Conservation (phyloP, 1,140 invertebrate genomes). For the Heliconius melpomene region DNA sequence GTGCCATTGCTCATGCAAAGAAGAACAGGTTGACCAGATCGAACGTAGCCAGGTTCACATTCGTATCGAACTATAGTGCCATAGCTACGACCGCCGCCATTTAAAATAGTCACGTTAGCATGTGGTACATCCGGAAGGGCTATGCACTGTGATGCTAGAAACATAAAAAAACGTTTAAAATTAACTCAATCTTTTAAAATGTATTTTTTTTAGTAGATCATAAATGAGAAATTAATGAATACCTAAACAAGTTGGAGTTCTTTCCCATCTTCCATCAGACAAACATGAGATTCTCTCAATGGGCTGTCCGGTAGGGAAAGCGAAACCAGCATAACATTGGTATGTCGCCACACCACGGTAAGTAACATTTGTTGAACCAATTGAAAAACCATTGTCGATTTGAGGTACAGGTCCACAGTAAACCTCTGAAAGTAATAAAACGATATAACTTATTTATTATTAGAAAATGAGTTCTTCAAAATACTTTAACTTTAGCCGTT, state of each 20-base stretch:
- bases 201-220: neutral
- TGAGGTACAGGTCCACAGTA: slow-evolving; percentile 98
- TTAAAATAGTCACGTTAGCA: slow-evolving; percentile 93
- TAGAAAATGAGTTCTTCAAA: too few species aligned
- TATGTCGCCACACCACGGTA: slow-evolving; percentile 96
- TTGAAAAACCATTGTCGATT: slow-evolving; percentile 98
- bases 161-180: slow-evolving; percentile 25
- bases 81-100: slow-evolving; percentile 95
- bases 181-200: neutral
- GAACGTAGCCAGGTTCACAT: slow-evolving; percentile 95
- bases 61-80: slow-evolving; percentile 97
- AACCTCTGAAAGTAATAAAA: slow-evolving; percentile 85
- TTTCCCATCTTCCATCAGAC: slow-evolving; percentile 94
- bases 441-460: too few species aligned
- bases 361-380: slow-evolving; percentile 96
- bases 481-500: too few species aligned
- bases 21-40: slow-evolving; percentile 93
- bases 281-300: slow-evolving; percentile 95
- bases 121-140: slow-evolving; percentile 93
- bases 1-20: slow-evolving; percentile 98
- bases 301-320: slow-evolving; percentile 92
- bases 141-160: slow-evolving; percentile 94
- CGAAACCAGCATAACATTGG: slow-evolving; percentile 98
- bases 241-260: slow-evolving; percentile 94
- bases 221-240: slow-evolving; percentile 20